These are phyloP conservation scores for Trissolcus japonicus DNA, from an alignment of 2,888 invertebrate genomes.

Conservation along the genomic window DNA sequence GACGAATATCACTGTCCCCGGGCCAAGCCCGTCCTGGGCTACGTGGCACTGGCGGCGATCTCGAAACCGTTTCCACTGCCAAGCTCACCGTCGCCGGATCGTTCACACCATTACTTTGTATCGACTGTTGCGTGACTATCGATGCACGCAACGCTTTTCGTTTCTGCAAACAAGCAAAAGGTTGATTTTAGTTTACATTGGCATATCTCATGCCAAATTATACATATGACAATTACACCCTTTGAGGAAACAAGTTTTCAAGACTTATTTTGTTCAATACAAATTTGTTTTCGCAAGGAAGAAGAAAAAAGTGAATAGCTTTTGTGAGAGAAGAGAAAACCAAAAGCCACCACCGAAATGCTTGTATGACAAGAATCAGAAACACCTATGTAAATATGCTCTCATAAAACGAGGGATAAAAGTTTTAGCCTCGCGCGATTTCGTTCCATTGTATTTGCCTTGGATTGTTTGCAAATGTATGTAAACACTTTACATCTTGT, in stretches of 20 bases:
- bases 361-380: slow-evolving; percentile 44
- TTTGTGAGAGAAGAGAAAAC: too few species aligned
- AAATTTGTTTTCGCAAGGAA: slow-evolving; percentile 26
- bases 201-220: not conserved
- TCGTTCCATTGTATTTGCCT: slow-evolving; percentile 45
- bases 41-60: slow-evolving; percentile 74
- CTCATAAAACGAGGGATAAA: slow-evolving; percentile 41
- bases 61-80: slow-evolving; percentile 82
- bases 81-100: slow-evolving; percentile 89
- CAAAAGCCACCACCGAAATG: too few species aligned
- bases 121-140: slow-evolving; percentile 83
- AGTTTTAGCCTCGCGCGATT: slow-evolving; percentile 20
- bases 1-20: slow-evolving; percentile 80
- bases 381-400: slow-evolving; percentile 44
- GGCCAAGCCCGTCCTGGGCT: slow-evolving; percentile 83
- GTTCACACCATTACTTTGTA: slow-evolving; percentile 87
- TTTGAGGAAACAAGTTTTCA: slow-evolving; percentile 7
- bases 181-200: slow-evolving; percentile 4
- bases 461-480: slow-evolving; percentile 56
- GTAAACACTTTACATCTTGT: slow-evolving; percentile 47
- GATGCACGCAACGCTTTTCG: slow-evolving; percentile 90
- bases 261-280: slow-evolving; percentile 27
- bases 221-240: not conserved
- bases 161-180: slow-evolving; percentile 82
- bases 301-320: too few species aligned